A percentile compares a stretch with the other conserved stretches of the same genome.
These are phyloP conservation scores for Herpetotheres cachinnans DNA, from an alignment of 2,113 vertebrate genomes.

Conservation along the genomic window DNA sequence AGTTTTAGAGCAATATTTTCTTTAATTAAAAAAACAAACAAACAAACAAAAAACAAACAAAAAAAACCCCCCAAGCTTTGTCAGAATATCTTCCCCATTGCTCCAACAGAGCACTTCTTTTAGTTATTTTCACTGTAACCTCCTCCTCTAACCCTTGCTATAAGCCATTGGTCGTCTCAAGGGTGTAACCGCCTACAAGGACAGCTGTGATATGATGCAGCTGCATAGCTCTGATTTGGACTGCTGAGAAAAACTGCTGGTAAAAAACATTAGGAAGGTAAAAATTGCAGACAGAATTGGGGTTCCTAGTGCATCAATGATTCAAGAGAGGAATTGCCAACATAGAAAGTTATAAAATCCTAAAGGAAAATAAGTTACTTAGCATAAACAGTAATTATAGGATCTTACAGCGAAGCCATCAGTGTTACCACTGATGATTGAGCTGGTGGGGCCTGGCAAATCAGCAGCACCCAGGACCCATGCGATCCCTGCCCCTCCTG, in stretches of 20 bases:
- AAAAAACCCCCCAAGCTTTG: too few relatives aligned
- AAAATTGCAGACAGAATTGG: neutral
- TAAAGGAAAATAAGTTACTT: neutral
- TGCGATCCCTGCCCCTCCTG: neutral
- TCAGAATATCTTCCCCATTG: neutral
- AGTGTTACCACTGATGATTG: neutral
- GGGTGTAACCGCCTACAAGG: neutral
- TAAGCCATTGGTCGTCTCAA: neutral
- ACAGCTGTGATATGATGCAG: neutral
- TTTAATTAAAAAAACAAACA: neutral
- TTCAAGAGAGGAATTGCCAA: neutral
- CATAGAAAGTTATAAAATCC: too few relatives aligned
- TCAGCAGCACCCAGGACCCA: neutral
- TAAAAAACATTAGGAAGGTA: neutral
- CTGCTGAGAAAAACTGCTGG: neutral
- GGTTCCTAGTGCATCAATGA: neutral
- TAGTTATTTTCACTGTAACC: neutral
- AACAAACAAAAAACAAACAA: too few relatives aligned
- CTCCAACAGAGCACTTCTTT: neutral
- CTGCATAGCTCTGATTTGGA: neutral
- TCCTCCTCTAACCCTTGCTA: neutral
- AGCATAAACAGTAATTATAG: neutral
- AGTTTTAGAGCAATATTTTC: neutral
- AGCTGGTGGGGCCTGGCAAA: neutral
- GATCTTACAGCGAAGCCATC: neutral